These are phyloP conservation scores for Antheraea pernyi DNA, from an alignment of 1,140 invertebrate genomes.

Conservation along the genomic window DNA sequence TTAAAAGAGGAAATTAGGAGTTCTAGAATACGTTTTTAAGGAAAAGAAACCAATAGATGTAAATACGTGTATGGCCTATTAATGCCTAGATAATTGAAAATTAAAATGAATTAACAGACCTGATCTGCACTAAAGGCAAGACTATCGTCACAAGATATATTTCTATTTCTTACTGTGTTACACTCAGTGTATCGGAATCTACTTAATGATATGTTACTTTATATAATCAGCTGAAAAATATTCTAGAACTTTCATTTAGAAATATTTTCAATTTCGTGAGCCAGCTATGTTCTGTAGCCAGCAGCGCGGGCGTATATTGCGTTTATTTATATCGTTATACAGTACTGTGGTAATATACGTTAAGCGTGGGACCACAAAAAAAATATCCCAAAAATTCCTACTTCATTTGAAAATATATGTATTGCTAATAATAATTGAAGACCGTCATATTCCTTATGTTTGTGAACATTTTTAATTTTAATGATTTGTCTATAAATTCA, in stretches of 20 bases:
- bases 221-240: not conserved
- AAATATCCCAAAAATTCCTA: not conserved
- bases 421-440: not conserved
- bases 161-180: not conserved
- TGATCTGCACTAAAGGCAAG: not conserved
- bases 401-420: not conserved
- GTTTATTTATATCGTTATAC: constrained; percentile 44
- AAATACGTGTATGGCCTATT: not conserved
- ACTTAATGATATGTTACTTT: not conserved
- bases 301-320: constrained; percentile 18
- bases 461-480: no score
- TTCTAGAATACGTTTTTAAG: no score
- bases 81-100: not conserved
- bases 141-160: not conserved
- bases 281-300: constrained; percentile 29
- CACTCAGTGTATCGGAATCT: not conserved
- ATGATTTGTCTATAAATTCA: no score
- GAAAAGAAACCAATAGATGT: not conserved
- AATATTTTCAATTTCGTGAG: constrained; percentile 26
- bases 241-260: not conserved
- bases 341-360: constrained; percentile 19
- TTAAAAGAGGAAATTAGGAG: no score
- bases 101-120: not conserved
- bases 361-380: constrained; percentile 14
- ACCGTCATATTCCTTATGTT: not conserved